Percentiles rank a stretch among this genome's conserved stretches.
Conservation (phyloP, 1,140 invertebrate species). For the Drosophila kikkawai region DNA sequence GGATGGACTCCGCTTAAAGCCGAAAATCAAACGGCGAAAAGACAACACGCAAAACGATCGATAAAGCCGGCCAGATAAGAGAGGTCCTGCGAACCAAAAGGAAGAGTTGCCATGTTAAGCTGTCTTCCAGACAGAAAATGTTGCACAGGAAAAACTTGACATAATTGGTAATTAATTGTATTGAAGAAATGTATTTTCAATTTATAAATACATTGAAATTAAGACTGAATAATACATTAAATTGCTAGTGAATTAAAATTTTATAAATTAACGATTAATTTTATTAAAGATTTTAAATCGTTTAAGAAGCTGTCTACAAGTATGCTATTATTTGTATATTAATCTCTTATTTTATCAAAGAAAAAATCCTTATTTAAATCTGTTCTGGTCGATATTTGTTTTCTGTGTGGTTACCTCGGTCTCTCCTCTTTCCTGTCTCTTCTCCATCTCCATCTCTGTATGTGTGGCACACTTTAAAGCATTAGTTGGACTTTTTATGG, state of each 20-base stretch:
- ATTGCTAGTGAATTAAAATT: no score
- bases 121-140: slow-evolving; percentile 13
- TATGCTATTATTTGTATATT: neutral
- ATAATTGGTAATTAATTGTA: neutral
- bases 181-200: neutral
- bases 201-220: neutral
- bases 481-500: slow-evolving; percentile 84
- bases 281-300: neutral
- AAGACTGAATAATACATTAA: no score
- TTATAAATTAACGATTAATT: neutral
- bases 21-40: slow-evolving; percentile 74
- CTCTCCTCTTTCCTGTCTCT: neutral
- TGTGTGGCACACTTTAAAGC: slow-evolving; percentile 81
- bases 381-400: neutral
- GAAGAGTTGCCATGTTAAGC: slow-evolving; percentile 27
- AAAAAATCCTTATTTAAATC: no score
- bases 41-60: slow-evolving; percentile 76
- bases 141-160: slow-evolving; percentile 12
- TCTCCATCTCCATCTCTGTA: slow-evolving; percentile 20
- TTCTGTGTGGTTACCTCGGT: slow-evolving; percentile 9
- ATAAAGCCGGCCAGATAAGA: slow-evolving; percentile 56
- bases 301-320: no score
- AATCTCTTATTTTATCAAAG: accelerated
- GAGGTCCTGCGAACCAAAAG: slow-evolving; percentile 38
- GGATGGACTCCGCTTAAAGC: slow-evolving; percentile 70